These are phyloP conservation scores for Ictalurus punctatus DNA, from an alignment of 2,113 vertebrate species.

Conservation along the genomic window DNA sequence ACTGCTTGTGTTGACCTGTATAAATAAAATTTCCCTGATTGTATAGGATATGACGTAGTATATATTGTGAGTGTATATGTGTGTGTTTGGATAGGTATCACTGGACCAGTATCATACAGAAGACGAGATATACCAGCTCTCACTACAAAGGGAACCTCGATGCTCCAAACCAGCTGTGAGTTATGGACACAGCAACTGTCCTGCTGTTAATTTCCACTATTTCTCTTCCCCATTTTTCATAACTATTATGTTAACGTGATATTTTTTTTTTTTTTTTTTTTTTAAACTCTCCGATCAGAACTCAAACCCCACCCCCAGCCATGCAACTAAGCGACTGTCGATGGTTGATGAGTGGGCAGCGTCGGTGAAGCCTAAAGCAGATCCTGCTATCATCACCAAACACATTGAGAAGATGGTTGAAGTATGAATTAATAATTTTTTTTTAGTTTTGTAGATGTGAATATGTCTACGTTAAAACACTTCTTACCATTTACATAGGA, in stretches of 20 bases:
- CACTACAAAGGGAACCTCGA: conserved; percentile 84
- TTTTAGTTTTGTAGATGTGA: not conserved
- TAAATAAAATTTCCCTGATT: not conserved
- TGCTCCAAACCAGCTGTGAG: conserved; percentile 76
- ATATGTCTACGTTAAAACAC: not conserved
- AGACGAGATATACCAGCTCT: conserved; percentile 90
- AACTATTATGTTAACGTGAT: not conserved
- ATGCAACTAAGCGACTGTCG: conserved; percentile 69
- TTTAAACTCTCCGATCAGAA: conserved; percentile 61
- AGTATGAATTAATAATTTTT: conserved; percentile 64
- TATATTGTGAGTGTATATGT: conserved; percentile 10
- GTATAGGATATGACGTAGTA: not conserved
- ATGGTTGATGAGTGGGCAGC: conserved; percentile 86
- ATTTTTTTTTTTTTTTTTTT: not conserved
- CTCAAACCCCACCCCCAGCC: conserved; percentile 69
- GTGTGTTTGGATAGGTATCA: conserved; percentile 77
- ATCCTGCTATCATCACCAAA: conserved; percentile 81
- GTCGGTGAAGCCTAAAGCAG: conserved; percentile 83
- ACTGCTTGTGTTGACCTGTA: not conserved
- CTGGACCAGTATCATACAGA: conserved; percentile 92
- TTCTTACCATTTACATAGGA: not conserved
- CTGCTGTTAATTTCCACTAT: not conserved
- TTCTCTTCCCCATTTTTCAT: not conserved
- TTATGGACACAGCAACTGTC: not conserved
- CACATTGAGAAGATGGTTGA: conserved; percentile 96